These are phyloP conservation scores for Drosophila lini DNA, from an alignment of 1,140 invertebrate genomes.

Conservation along the genomic window DNA sequence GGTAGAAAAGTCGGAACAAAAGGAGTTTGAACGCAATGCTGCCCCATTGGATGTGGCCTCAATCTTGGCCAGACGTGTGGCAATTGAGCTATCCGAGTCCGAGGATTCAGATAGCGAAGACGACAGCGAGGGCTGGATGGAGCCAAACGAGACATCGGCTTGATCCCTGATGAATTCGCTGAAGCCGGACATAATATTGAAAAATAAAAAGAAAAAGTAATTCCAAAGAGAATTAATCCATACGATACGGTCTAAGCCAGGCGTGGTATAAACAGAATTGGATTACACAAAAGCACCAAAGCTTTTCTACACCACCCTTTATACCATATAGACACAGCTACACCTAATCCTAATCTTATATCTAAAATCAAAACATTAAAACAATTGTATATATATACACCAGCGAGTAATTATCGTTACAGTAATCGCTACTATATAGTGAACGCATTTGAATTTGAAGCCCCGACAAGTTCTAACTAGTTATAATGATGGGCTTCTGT, in stretches of 20 bases:
- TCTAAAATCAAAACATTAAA: constrained; percentile 62
- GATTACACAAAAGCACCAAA: constrained; percentile 77
- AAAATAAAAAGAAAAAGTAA: constrained; percentile 83
- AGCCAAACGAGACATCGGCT: constrained; percentile 86
- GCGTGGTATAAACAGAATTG: constrained; percentile 52
- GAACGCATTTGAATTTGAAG: constrained; percentile 45
- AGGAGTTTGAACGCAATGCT: constrained; percentile 90
- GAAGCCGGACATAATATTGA: constrained; percentile 72
- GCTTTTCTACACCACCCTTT: constrained; percentile 65
- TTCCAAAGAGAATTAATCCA: constrained; percentile 71
- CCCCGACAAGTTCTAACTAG: constrained; percentile 23
- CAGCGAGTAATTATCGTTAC: constrained; percentile 50
- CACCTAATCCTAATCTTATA: constrained; percentile 39
- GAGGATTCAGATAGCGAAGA: constrained; percentile 90
- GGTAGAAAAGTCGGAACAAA: constrained; percentile 94
- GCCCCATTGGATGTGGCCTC: constrained; percentile 96
- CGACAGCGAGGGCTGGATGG: constrained; percentile 86
- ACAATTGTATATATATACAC: constrained; percentile 73
- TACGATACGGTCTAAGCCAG: constrained; percentile 30
- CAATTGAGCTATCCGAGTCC: constrained; percentile 97
- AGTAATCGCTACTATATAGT: constrained; percentile 41
- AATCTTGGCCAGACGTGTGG: constrained; percentile 96
- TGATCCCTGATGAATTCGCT: constrained; percentile 84
- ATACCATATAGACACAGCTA: constrained; percentile 48
- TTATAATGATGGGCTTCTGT: constrained; percentile 28